Conservation (phyloP, 1,140 invertebrate genomes). For the Drosophila quadrilineata region DNA sequence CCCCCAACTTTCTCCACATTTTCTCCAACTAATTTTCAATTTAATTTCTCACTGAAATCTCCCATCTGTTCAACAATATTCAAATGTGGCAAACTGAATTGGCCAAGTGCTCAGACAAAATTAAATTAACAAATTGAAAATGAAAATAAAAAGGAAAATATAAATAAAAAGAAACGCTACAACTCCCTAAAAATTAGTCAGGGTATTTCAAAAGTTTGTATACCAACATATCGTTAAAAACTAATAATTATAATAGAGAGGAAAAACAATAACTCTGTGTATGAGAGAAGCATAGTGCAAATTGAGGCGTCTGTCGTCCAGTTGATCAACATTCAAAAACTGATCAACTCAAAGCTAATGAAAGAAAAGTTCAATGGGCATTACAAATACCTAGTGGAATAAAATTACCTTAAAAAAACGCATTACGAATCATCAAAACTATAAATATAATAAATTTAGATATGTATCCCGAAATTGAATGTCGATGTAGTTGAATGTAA, state of each 20-base stretch:
- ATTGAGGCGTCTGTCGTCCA: constrained; percentile 34
- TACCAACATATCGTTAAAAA: constrained; percentile 78
- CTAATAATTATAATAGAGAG: constrained; percentile 46
- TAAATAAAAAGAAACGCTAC: constrained; percentile 55
- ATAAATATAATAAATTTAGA: constrained; percentile 50
- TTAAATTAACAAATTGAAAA: background rate
- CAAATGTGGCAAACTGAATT: constrained; percentile 27
- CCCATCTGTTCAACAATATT: too few relatives aligned
- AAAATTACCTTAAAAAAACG: too few relatives aligned
- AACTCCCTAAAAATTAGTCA: constrained; percentile 59
- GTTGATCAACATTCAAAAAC: too few relatives aligned
- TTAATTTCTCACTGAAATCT: constrained; percentile 16
- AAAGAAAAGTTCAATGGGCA: constrained; percentile 14
- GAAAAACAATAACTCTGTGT: constrained; percentile 10
- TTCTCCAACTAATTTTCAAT: constrained; percentile 3
- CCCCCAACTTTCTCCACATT: constrained; percentile 8
- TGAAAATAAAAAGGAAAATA: constrained; percentile 2
- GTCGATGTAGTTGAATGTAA: constrained; percentile 45
- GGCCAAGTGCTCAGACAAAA: constrained; percentile 45
- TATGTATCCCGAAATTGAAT: constrained; percentile 49
- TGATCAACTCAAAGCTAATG: constrained; percentile 4
- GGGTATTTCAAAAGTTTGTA: constrained; percentile 75
- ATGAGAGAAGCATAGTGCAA: constrained; percentile 6
- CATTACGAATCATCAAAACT: background rate
- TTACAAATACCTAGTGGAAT: constrained; percentile 10